Base-by-base conservation (phyloP, 2,888 invertebrate genomes). In the Yponomeuta evonymella region DNA sequence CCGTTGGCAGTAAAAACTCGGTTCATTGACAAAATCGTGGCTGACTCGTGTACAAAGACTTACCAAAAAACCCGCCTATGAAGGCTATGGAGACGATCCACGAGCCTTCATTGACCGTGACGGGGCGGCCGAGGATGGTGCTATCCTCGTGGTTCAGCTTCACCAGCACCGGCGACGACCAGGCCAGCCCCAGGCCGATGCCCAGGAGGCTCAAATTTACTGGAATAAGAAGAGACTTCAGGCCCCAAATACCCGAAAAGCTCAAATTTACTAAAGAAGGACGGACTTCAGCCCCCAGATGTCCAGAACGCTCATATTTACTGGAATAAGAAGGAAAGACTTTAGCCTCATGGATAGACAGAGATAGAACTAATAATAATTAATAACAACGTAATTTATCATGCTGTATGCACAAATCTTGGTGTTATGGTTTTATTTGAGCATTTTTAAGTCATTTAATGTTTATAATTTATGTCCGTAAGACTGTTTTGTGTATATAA, bases 101-200 rank as follows among this genome's bases (percentile, higher is more conserved):
- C 15, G 71, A 64, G 3, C 43, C 33, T 36, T 71, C 67, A 2
- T 48, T 48, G 4, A 69, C 72, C 1, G 73, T 73, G n/a, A 73
- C 71, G 30, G 73, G 70, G 12, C 29, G 33, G 8, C 62, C 70
- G 11, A 73, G 58, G 10, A 69, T 67, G 29, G 68, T 67, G 30
- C 63, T 69, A 1, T 51, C 48, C 33, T 43, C 67, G 58, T 72
- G 69, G 11, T 36, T n/a, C 10, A 73, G 67, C 48, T 73, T 73
- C 33, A 72, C 67, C 63, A 73, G 65, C 3, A 72, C 70, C 15
- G 73, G 73, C 8, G 73, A 73, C 10, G 73, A 48, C 73, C 73
- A 73, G 2, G 70, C 63, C 11, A 70, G 2, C 11, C 70, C 71
- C 58, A 73, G n/a, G 6, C 72, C 73, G 1, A 69, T 51, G 66